Evolutionary conservation across 2,797 vertebrate species (phyloP).

Genomic region (Microhierax caerulescens): DNA sequence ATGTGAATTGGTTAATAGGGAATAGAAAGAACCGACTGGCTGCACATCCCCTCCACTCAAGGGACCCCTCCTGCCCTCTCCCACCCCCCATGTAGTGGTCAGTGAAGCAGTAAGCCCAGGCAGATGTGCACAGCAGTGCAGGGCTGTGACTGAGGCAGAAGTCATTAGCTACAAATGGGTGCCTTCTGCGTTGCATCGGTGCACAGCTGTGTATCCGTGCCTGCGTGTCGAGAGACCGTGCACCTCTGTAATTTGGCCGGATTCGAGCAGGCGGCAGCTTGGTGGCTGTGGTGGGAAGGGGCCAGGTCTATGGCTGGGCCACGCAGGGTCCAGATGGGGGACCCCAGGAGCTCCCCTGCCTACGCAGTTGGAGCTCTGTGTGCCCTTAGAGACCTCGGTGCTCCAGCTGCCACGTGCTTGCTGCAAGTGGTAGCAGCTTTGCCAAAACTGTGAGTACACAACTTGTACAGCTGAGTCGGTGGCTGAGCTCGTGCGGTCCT

Average conservation of each 20-base stretch:
- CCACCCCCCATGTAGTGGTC: accelerated
- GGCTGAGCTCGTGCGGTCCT: neutral
- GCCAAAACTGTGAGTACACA: accelerated
- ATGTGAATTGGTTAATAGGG: accelerated
- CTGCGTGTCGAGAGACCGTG: accelerated
- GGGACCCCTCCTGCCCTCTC: neutral
- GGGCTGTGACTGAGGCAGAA: neutral
- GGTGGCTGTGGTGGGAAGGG: neutral
- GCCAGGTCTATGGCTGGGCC: neutral
- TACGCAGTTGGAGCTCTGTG: accelerated
- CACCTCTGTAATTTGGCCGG: accelerated
- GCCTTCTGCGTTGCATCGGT: accelerated
- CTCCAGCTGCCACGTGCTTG: neutral
- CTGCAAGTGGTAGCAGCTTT: neutral
- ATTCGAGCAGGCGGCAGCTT: neutral
- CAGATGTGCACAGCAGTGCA: neutral
- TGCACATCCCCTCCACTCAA: neutral
- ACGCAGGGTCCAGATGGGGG: accelerated
- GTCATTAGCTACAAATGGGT: accelerated
- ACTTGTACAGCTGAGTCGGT: neutral
- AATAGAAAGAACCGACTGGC: accelerated
- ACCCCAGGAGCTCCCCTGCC: neutral
- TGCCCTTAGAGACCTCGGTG: neutral
- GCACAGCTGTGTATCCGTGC: accelerated
- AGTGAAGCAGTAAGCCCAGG: neutral